Evolutionary conservation across 2,113 vertebrate species (phyloP), one percentile per base, ranked within the genome.

Genomic region (Sebastes schlegelii): DNA sequence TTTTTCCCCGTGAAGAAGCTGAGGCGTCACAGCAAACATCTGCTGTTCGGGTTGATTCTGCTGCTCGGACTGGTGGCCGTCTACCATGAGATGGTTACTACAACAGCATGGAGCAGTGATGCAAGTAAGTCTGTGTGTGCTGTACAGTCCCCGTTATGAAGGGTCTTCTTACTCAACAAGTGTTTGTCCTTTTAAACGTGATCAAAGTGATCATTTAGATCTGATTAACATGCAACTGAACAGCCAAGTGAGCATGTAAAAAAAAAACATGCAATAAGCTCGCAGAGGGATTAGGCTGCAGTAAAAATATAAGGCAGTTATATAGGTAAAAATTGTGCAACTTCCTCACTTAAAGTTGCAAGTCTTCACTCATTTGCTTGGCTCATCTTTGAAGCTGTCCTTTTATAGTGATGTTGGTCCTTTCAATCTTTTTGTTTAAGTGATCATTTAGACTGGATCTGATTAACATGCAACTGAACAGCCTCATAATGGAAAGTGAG

Each of bases 1-100:
- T 90, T 93, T 65, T 90, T 95, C 19, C 94, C 94, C 3, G 1
- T 92, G 61, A 95, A 93, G 80, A 96, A 93, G 74, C 83, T 95
- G 74, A 84, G 92, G 62, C 92, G 93, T 12, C 92, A 91, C 14
- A 62, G 74, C 9, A 93, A 63, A 74, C 84, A 72, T 61, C 13
- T 95, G 3, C 46, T 95, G 7, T 69, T 92, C 19, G 87, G 76
- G 4, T 63, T 64, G 12, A 82, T 95, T 52, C 64, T 95, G 72
- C 77, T 93, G 63, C 12, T 88, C 42, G 92, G 77, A 48, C 57
- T 80, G 1, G 14, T 92, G 42, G 88, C 92, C 9, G 89, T 91
- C 2, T 95, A 95, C 86, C 77, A 95, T 23, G 89, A 94, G 81
- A 90, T 92, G 21, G 71, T 87, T 0, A 82, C 90, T 63, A 71